Evolutionary conservation across 2,113 vertebrate species (phyloP).

Genomic region (Piaya cayana): DNA sequence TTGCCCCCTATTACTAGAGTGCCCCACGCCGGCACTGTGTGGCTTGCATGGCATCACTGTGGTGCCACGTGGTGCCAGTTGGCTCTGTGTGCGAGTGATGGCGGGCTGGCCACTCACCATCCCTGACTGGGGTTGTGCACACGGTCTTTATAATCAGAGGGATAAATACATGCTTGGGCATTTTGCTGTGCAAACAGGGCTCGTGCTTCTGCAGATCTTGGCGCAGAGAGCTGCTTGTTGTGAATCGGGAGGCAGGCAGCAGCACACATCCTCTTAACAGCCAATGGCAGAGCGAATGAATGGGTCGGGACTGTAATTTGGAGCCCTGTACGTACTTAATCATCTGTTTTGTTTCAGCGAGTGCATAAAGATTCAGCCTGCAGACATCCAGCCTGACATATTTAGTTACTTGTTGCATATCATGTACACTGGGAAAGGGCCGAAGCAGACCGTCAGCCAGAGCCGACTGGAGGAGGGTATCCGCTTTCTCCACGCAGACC

Average conservation of each 20-base stretch:
- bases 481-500: conserved; percentile 94
- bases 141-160: background rate
- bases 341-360: conserved; percentile 82
- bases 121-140: background rate
- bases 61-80: accelerated
- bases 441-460: conserved; percentile 91
- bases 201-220: background rate
- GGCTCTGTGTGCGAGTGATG: accelerated
- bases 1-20: background rate
- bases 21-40: background rate
- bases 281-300: background rate
- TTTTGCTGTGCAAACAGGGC: background rate
- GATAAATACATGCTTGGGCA: background rate
- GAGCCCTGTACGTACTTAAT: background rate
- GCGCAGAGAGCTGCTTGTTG: background rate
- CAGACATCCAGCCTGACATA: conserved; percentile 97
- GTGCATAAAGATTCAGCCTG: conserved; percentile 98
- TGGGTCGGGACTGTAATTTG: background rate
- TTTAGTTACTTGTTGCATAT: conserved; percentile 98
- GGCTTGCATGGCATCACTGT: accelerated
- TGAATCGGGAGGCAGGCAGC: background rate
- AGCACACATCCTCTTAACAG: accelerated
- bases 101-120: background rate
- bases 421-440: conserved; percentile 95
- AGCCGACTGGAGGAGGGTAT: conserved; percentile 93